Percentiles rank a stretch among this genome's conserved stretches.
Conservation (phyloP, 1,140 invertebrate genomes). For the Aphidius ervi region DNA sequence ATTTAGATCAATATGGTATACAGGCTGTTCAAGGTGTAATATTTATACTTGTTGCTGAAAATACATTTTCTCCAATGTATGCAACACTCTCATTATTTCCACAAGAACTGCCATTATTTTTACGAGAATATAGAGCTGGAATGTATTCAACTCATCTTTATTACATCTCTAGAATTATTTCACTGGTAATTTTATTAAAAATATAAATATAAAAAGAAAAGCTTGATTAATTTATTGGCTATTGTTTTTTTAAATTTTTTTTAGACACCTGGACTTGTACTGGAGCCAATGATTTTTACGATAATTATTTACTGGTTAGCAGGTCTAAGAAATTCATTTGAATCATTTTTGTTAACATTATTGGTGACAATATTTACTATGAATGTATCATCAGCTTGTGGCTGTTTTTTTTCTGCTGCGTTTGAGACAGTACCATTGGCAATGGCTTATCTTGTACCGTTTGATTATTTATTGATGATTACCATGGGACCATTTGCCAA, state of each 20-base stretch:
- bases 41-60: conserved; percentile 81
- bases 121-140: conserved; percentile 72
- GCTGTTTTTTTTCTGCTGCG: conserved; percentile 78
- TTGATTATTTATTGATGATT: conserved; percentile 84
- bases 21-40: conserved; percentile 79
- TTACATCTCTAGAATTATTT: conserved; percentile 70
- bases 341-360: conserved; percentile 67
- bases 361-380: conserved; percentile 68
- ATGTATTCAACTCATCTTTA: conserved; percentile 71
- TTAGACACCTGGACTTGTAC: conserved; percentile 72
- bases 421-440: conserved; percentile 76
- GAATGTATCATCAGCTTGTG: conserved; percentile 79
- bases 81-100: conserved; percentile 75
- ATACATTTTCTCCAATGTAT: conserved; percentile 84
- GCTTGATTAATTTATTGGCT: neutral
- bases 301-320: conserved; percentile 75
- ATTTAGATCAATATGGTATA: conserved; percentile 69
- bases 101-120: conserved; percentile 70
- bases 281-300: conserved; percentile 74
- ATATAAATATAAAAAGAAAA: conserved; percentile 12
- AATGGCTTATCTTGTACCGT: conserved; percentile 80
- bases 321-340: conserved; percentile 61
- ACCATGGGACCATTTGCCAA: conserved; percentile 81
- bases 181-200: conserved; percentile 59
- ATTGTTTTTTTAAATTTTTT: conserved; percentile 30